Evolutionary conservation across 2,113 vertebrate species (phyloP).

Genomic region (Mola mola): DNA sequence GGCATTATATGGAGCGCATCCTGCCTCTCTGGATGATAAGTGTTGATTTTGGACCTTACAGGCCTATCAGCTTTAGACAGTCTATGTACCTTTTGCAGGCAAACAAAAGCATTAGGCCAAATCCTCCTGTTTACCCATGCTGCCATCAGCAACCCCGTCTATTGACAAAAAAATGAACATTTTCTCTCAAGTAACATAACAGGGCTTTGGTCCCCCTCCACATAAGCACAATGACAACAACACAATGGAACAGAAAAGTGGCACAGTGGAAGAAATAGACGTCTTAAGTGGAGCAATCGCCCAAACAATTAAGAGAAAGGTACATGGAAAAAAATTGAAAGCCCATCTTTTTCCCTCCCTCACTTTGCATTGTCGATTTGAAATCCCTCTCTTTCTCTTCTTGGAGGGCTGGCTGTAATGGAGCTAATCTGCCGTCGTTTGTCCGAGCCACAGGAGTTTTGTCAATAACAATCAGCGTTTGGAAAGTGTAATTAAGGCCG

Average conservation of each 20-base stretch:
- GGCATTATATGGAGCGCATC: slow-evolving; percentile 41
- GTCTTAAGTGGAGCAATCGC: slow-evolving; percentile 78
- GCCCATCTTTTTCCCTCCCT: slow-evolving; percentile 55
- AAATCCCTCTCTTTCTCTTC: slow-evolving; percentile 82
- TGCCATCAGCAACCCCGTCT: slow-evolving; percentile 79
- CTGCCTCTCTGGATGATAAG: slow-evolving; percentile 62
- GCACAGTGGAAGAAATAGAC: slow-evolving; percentile 64
- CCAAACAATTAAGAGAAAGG: slow-evolving; percentile 80
- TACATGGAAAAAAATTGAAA: slow-evolving; percentile 73
- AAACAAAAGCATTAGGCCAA: slow-evolving; percentile 84
- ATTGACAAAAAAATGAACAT: slow-evolving; percentile 83
- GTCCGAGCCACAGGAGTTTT: slow-evolving; percentile 89
- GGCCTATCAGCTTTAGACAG: slow-evolving; percentile 83
- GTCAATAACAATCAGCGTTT: slow-evolving; percentile 91
- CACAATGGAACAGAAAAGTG: slow-evolving; percentile 73
- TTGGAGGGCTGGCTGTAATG: slow-evolving; percentile 87
- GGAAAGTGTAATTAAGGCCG: slow-evolving; percentile 90
- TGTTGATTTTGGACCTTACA: slow-evolving; percentile 78
- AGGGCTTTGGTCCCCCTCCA: slow-evolving; percentile 73
- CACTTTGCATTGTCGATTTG: slow-evolving; percentile 80
- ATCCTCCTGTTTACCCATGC: slow-evolving; percentile 80
- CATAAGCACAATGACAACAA: slow-evolving; percentile 67
- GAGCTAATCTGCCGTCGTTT: slow-evolving; percentile 88
- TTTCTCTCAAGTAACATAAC: slow-evolving; percentile 82
- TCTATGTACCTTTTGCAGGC: slow-evolving; percentile 83